Evolutionary conservation across 2,797 vertebrate genomes (phyloP).

Genomic region (Epinephelus malabaricus): DNA sequence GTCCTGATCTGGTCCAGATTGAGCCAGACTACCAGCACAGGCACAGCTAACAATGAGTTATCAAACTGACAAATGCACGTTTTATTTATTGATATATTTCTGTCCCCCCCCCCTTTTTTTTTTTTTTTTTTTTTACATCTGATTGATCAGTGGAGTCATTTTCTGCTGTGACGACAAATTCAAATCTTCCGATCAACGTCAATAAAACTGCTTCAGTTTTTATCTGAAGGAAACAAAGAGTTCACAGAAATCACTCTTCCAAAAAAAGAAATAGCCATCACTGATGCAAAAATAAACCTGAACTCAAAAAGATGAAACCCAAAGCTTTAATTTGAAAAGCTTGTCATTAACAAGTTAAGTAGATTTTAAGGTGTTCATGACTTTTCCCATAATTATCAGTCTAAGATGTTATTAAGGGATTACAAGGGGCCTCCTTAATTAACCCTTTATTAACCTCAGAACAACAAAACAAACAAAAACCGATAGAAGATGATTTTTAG

Average conservation of each 20-base stretch:
- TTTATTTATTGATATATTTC: background rate
- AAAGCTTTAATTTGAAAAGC: constrained; percentile 17
- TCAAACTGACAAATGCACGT: background rate
- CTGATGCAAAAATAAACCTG: too few relatives aligned
- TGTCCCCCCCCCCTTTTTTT: too few relatives aligned
- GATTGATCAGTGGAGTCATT: background rate
- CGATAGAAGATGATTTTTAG: background rate
- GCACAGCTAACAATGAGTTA: background rate
- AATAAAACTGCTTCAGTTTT: background rate
- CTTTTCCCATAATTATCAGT: background rate
- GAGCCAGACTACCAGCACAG: background rate
- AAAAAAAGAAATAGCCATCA: too few relatives aligned
- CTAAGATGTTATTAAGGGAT: background rate
- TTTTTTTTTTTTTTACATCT: too few relatives aligned
- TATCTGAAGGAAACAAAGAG: too few relatives aligned
- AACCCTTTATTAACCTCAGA: background rate
- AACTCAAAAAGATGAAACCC: background rate
- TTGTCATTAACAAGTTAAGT: background rate
- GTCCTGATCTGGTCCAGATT: background rate
- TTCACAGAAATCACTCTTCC: too few relatives aligned
- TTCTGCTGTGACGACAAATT: background rate
- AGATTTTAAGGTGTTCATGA: background rate
- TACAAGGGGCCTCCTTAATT: background rate
- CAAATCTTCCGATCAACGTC: background rate
- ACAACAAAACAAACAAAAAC: background rate